phyloP scores from a whole-genome alignment of 2,797 vertebrate genomes.

The Fringilla coelebs region DNA sequence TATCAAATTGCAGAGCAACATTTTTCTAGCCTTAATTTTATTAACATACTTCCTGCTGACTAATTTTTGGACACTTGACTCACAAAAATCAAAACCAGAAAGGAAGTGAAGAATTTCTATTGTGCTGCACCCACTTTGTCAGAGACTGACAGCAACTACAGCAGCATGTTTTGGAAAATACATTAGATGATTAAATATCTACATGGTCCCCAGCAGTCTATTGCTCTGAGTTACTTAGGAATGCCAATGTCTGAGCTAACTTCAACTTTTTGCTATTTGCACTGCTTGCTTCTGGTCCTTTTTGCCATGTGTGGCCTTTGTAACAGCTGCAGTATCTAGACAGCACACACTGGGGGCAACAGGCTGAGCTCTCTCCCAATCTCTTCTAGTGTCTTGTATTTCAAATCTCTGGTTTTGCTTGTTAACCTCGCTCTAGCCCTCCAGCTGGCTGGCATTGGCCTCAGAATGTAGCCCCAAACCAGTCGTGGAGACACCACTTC shows the following conservation, averaged over 20 bases:
- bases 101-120: not conserved
- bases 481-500: not conserved
- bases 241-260: not conserved
- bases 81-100: not conserved
- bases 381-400: rapidly evolving
- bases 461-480: not conserved
- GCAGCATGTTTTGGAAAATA: not conserved
- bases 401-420: not conserved
- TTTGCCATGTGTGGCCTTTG: not conserved
- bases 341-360: not conserved
- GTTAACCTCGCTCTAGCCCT: not conserved
- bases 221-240: not conserved
- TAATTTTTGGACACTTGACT: not conserved
- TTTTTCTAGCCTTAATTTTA: not conserved
- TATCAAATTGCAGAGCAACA: not conserved
- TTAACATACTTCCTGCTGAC: not conserved
- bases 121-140: not conserved
- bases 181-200: not conserved
- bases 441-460: not conserved
- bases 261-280: not conserved
- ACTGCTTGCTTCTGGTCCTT: not conserved
- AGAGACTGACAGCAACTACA: not conserved
- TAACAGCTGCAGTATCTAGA: not conserved
- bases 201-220: not conserved
- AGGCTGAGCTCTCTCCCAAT: not conserved